A percentile compares a stretch with the other conserved stretches of the same genome.
Evolutionary conservation across 2,888 invertebrate genomes (phyloP).

Genomic region (Diploptera punctata): DNA sequence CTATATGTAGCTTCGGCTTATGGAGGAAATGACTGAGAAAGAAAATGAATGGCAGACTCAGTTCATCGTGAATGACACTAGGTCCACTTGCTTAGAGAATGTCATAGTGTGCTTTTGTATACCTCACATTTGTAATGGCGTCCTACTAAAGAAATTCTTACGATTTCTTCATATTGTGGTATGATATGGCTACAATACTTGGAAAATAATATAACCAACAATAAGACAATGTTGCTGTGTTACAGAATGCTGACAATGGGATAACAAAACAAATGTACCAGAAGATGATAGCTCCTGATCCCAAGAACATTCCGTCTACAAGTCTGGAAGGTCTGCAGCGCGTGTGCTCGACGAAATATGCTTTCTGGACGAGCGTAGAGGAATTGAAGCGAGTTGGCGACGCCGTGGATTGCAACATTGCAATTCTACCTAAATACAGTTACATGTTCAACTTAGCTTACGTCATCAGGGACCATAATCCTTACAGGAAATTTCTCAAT

Average conservation of each 20-base stretch:
- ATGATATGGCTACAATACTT: no score
- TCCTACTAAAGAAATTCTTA: no score
- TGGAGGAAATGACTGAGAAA: no score
- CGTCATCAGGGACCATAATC: neutral
- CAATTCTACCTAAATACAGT: neutral
- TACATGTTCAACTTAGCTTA: neutral
- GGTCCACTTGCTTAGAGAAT: no score
- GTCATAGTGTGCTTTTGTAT: no score
- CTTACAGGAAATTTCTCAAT: neutral
- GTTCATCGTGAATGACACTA: no score
- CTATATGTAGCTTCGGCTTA: no score
- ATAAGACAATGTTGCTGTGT: no score
- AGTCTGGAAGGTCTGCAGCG: neutral
- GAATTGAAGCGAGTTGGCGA: neutral
- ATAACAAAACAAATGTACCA: neutral
- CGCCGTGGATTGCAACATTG: neutral
- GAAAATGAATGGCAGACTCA: no score
- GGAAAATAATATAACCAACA: no score
- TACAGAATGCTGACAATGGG: neutral
- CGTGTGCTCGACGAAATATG: neutral
- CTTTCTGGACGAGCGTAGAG: slow-evolving; percentile 8
- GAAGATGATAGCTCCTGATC: neutral
- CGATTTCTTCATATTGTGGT: no score
- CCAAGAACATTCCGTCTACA: neutral
- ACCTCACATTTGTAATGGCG: no score